phyloP scores from a whole-genome alignment of 2,797 vertebrate species.

The Pseudochromis fuscus region DNA sequence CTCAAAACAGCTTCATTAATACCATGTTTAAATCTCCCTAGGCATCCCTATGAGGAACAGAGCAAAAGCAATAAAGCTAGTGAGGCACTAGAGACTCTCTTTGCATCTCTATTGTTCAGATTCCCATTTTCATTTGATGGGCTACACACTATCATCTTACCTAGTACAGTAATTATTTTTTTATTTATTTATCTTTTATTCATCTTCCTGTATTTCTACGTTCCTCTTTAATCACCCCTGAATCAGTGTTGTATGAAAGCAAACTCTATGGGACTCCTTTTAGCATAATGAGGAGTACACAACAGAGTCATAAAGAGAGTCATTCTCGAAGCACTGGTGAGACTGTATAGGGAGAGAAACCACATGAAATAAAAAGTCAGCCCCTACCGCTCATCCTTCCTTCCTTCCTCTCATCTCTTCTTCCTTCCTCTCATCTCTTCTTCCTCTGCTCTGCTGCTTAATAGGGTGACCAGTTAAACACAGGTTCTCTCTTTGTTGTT shows the following conservation, averaged over 20 bases:
- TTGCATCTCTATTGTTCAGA: conserved; percentile 15
- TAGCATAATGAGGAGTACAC: conserved; percentile 65
- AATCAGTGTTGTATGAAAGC: conserved; percentile 15
- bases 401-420: conserved; percentile 4
- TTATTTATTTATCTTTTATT: conserved; percentile 22
- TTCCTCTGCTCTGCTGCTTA: conserved; percentile 23
- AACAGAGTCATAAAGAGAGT: conserved; percentile 50
- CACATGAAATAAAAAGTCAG: conserved; percentile 56
- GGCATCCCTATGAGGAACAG: conserved; percentile 3
- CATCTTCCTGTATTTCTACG: conserved; percentile 38
- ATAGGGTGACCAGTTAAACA: conserved; percentile 35
- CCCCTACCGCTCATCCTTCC: conserved; percentile 32
- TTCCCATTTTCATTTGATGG: conserved; percentile 29
- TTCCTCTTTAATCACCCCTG: conserved; percentile 10
- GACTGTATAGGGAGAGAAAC: conserved; percentile 36
- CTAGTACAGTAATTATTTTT: conserved; percentile 16
- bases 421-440: conserved; percentile 24
- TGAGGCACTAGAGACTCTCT: conserved; percentile 27
- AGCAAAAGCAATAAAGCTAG: conserved; percentile 25
- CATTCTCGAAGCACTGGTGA: conserved; percentile 47
- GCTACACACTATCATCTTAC: background rate
- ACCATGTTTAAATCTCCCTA: conserved; percentile 4
- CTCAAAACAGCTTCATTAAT: conserved; percentile 19
- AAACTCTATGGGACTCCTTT: conserved; percentile 50
- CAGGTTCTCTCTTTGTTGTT: conserved; percentile 38